Conservation (phyloP, 2,888 invertebrate species). For the Phalangium opilio region DNA sequence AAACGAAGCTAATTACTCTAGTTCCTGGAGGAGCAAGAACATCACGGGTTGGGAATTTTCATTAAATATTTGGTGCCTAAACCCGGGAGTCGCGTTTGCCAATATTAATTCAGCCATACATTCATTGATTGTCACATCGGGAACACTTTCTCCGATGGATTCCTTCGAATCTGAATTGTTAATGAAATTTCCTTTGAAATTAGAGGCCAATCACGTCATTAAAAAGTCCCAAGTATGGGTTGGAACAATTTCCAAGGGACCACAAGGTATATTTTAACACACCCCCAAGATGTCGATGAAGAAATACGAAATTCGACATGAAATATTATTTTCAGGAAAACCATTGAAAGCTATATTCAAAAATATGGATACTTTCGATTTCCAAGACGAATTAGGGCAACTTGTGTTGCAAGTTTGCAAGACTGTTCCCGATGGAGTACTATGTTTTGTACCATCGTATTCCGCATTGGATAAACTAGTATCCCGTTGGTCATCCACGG, state of each 20-base stretch:
- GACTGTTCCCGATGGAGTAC: conserved; percentile 75
- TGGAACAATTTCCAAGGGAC: conserved; percentile 49
- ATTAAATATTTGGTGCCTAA: conserved; percentile 52
- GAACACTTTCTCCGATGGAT: conserved; percentile 85
- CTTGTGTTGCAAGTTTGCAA: conserved; percentile 65
- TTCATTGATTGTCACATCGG: conserved; percentile 85
- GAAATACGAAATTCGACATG: too few species aligned
- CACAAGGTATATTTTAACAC: conserved; percentile 31
- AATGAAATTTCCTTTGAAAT: conserved; percentile 55
- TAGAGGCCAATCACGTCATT: conserved; percentile 93
- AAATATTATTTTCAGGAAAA: conserved; percentile 27
- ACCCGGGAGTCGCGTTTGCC: conserved; percentile 45
- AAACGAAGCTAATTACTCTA: too few species aligned
- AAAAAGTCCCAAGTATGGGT: conserved; percentile 66
- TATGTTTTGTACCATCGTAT: conserved; percentile 96
- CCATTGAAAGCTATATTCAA: conserved; percentile 37
- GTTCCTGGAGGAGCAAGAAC: too few species aligned
- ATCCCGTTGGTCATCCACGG: conserved; percentile 49
- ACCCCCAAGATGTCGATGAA: too few species aligned
- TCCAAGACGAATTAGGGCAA: conserved; percentile 63
- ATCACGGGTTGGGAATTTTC: conserved; percentile 7
- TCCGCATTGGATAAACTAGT: conserved; percentile 69
- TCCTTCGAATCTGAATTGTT: conserved; percentile 78
- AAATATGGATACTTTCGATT: conserved; percentile 51
- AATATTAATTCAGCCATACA: conserved; percentile 43